Base-by-base conservation (phyloP, 1,140 invertebrate genomes). In the Drosophila bifasciata region DNA sequence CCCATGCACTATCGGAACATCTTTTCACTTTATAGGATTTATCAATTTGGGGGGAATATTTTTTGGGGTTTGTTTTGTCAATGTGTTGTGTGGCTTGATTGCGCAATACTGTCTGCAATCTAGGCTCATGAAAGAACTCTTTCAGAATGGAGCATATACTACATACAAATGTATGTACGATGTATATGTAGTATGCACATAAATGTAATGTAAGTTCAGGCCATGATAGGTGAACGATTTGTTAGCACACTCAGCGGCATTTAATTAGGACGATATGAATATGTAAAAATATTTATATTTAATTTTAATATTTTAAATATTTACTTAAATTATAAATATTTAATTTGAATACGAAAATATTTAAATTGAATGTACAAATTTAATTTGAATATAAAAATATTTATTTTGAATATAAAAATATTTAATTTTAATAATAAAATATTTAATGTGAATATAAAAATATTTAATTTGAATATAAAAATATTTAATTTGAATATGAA, bases 61-160 rank as follows among this genome's bases (percentile, higher is more conserved):
- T 9, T 2, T 28, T 52, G 23, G 52, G n/a, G 28, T 21, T 67
- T 48, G 63, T 32, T 23, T 48, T 36, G 9, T 36, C 4, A 13
- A 45, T 69, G 50, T 66, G 7, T 11, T 21, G 36, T 21, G 36
- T 50, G 39, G 6, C 53, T 76, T 75, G 70, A 79, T 62, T 63
- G 64, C 53, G 75, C 79, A 75, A 59, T 63, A 79, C 75, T 49
- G 23, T 50, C 44, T 23, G 46, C 40, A 49, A 71, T 66, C 64
- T n/a, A 66, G 53, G 39, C 17, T 11, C 40, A 51, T 48, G 16
- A 41, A 59, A 48, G 16, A 13, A 13, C 11, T 39, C 46, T 56
- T 46, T 62, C 40, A 46, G 21, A 76, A 44, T 49, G 25, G 9
- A 55, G 55, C 41, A 55, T 13, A 19, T 46, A 40, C 32, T 44